Evolutionary conservation across 2,797 vertebrate genomes (phyloP), one percentile per base, ranked within the genome.

Genomic region (Onychomys torridus): DNA sequence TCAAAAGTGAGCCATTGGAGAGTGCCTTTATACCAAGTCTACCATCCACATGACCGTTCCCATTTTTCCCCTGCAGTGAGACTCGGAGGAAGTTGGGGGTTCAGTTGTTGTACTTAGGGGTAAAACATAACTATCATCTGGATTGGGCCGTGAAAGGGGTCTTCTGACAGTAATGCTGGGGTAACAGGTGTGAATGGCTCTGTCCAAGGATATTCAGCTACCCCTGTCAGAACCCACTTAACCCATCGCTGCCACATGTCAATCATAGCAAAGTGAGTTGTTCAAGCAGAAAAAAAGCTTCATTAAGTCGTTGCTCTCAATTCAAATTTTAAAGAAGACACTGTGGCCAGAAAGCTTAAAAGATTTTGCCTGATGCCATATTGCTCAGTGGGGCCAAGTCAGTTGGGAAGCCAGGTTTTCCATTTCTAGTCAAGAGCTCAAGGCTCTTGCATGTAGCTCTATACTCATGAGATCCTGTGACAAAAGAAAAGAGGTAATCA

Each of bases 11-110:
- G 3, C 4, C 86, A 13, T 21, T 14, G 29, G 67, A 52, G 55
- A 19, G 8, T 67, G 7, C 16, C 12, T 1, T 14, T 27, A 0
- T 19, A 10, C n/a, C 12, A 34, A 37, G 4, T 29, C 55, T 16
- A 27, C 9, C 3, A 6, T 27, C 32, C 10, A 29, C 0, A 1
- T 0, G 11, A 2, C 2, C 11, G 34, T 11, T 77, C 59, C 6
- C 0, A 13, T 1, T 29, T 14, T 61, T 52, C 57, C 90, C 37
- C 12, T 52, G 43, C 19, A 19, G 40, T 13, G 9, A 43, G 17
- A n/a, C 8, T 10, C 25, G 65, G 2, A 57, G 40, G 19, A 55
- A 77, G 43, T 10, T 75, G 0, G 0, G 23, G 32, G 1, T 76
- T 13, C 17, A 3, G 16, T 40, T 59, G 32, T n/a, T 75, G 10